A percentile compares a stretch with the other conserved stretches of the same genome.
These are phyloP conservation scores for Troides aeacus DNA, from an alignment of 2,888 invertebrate genomes.

Conservation along the genomic window DNA sequence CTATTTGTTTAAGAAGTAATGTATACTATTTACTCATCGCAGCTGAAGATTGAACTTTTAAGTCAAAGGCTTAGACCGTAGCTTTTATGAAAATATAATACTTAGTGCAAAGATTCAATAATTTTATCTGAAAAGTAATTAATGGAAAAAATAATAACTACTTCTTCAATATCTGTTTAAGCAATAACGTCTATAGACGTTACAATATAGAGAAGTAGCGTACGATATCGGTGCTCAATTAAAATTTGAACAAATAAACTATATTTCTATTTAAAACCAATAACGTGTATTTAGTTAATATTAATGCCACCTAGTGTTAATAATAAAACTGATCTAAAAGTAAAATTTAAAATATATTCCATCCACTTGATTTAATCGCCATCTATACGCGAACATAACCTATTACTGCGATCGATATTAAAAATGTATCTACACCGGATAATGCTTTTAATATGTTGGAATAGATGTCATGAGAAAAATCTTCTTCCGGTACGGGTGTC, in stretches of 20 bases:
- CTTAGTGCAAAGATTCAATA: too few species aligned
- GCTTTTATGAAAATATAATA: too few species aligned
- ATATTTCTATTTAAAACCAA: not conserved
- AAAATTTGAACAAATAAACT: not conserved
- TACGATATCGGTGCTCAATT: not conserved
- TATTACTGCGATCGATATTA: not conserved
- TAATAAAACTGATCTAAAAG: not conserved
- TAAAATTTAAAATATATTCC: not conserved
- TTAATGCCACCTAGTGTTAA: not conserved
- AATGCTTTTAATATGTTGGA: not conserved
- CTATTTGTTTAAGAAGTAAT: not conserved
- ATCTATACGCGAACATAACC: not conserved
- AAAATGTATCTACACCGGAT: not conserved
- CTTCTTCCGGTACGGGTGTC: too few species aligned
- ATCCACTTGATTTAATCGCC: not conserved
- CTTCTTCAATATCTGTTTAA: not conserved
- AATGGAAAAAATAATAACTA: too few species aligned
- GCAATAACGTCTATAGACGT: not conserved
- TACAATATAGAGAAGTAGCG: not conserved
- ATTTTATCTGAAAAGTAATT: not conserved
- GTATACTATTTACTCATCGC: conserved; percentile 3
- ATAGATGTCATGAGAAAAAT: not conserved
- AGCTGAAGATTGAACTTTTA: not conserved
- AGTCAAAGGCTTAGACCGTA: not conserved
- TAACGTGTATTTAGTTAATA: not conserved